Percentiles rank a stretch among this genome's conserved stretches.
phyloP scores from a whole-genome alignment of 92 coral and sea anemone species.

The Parazoanthus darwini region DNA sequence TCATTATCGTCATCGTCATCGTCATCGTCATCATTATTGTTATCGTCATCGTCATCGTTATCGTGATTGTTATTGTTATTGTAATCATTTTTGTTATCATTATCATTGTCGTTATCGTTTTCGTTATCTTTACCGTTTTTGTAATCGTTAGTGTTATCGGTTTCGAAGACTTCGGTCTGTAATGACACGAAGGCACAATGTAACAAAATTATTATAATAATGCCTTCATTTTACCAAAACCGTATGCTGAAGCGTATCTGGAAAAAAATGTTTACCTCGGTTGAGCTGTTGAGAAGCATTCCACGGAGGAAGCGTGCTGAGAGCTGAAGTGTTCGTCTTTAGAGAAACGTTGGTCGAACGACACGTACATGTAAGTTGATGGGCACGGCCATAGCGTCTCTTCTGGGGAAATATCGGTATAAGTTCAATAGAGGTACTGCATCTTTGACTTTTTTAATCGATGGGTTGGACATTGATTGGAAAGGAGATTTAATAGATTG shows the following conservation, averaged over 20 bases:
- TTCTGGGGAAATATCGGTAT: not conserved
- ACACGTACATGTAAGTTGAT: not conserved
- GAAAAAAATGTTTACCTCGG: not conserved
- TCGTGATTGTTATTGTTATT: not conserved
- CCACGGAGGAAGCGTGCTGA: not conserved
- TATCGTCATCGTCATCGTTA: not conserved
- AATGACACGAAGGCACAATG: too few species aligned
- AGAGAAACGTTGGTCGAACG: not conserved
- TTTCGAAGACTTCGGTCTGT: too few species aligned
- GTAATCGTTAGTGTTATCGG: too few species aligned
- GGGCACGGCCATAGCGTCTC: not conserved
- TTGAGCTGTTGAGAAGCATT: not conserved
- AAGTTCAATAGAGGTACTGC: not conserved
- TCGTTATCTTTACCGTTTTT: not conserved
- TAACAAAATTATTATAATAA: too few species aligned
- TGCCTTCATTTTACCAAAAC: not conserved
- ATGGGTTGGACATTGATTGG: too few species aligned
- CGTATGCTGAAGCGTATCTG: not conserved
- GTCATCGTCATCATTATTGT: too few species aligned
- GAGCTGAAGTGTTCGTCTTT: constrained; percentile 13
- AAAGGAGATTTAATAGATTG: too few species aligned
- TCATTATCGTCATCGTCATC: too few species aligned
- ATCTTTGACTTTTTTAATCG: too few species aligned
- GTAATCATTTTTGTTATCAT: not conserved
- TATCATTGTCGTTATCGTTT: not conserved